These are phyloP conservation scores for Diglossa cyanea DNA, from an alignment of 2,797 vertebrate species.

Conservation along the genomic window DNA sequence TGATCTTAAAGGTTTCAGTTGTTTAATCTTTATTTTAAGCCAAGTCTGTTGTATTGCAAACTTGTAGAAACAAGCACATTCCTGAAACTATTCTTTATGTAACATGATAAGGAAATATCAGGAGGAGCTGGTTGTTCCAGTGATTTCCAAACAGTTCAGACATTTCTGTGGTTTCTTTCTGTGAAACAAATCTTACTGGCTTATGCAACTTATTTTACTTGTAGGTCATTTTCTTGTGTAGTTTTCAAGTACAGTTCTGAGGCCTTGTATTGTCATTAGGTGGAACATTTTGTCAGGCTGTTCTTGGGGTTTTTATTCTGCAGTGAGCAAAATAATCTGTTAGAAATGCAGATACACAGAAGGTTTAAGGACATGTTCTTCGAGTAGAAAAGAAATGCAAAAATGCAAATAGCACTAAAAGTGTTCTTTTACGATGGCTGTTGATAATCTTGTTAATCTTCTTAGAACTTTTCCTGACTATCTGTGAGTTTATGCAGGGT, in stretches of 20 bases:
- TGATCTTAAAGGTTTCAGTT: not conserved
- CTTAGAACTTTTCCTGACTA: not conserved
- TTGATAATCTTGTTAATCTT: not conserved
- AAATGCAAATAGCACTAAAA: not conserved
- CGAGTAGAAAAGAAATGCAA: not conserved
- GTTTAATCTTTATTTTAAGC: not conserved
- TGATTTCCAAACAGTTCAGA: constrained; percentile 45
- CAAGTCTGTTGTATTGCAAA: not conserved
- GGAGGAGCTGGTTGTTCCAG: constrained; percentile 1
- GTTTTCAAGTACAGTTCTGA: not conserved
- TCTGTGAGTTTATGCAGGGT: not conserved
- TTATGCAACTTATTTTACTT: constrained; percentile 41
- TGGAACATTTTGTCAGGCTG: not conserved
- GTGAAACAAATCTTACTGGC: constrained; percentile 33
- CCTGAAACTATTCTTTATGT: constrained; percentile 16
- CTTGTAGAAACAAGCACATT: constrained; percentile 3
- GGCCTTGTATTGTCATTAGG: not conserved
- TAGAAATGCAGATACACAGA: not conserved
- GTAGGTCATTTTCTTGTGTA: not conserved
- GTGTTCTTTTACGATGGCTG: not conserved
- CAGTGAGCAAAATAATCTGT: not conserved
- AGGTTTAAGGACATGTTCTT: not conserved
- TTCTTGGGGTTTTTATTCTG: not conserved
- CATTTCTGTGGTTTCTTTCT: constrained; percentile 64
- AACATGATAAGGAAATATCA: not conserved